Percentiles rank a stretch among this genome's conserved stretches.
Evolutionary conservation across 2,888 invertebrate species (phyloP).

Genomic region (Drosophila leonis): DNA sequence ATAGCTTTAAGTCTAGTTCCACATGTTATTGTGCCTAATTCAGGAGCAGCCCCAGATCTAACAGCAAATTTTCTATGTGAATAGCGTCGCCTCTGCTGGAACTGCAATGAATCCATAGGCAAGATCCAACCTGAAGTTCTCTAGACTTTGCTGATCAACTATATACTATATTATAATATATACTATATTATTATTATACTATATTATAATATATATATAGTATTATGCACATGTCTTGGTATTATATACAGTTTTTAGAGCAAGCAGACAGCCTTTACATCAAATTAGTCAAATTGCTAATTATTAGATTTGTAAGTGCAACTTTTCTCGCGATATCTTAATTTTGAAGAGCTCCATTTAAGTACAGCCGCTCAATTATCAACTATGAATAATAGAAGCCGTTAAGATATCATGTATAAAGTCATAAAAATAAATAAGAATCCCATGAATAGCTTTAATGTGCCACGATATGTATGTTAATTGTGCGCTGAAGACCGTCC

Average conservation of each 20-base stretch:
- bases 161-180: no score
- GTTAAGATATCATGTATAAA: conserved; percentile 11
- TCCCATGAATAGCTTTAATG: conserved; percentile 13
- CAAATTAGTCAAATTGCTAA: not conserved
- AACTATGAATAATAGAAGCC: not conserved
- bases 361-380: conserved; percentile 9
- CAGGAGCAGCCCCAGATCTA: not conserved
- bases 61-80: no score
- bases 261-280: not conserved
- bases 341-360: not conserved
- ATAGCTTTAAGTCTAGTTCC: no score
- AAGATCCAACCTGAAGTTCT: not conserved
- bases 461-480: conserved; percentile 37
- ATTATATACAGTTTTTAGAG: no score
- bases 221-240: no score
- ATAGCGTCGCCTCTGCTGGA: not conserved
- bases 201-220: not conserved
- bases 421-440: conserved; percentile 7
- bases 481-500: conserved; percentile 33
- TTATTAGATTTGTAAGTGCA: not conserved
- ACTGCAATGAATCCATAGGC: not conserved
- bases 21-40: no score
- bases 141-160: not conserved
- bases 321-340: not conserved
- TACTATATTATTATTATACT: no score